Evolutionary conservation across 2,113 vertebrate species (phyloP).

Genomic region (Hystrix cristata): DNA sequence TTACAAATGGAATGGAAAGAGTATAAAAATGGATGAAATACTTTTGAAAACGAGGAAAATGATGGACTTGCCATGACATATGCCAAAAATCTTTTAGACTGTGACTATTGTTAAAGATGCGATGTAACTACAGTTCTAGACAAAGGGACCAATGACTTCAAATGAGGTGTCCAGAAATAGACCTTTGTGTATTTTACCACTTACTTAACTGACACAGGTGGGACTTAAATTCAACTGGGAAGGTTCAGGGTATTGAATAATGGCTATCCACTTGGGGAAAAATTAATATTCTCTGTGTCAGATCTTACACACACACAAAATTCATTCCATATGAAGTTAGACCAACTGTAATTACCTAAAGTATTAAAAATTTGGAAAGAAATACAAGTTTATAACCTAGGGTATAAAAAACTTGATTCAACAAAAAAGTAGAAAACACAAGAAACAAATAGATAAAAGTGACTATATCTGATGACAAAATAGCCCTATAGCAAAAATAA

Average conservation of each 20-base stretch:
- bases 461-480: neutral
- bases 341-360: neutral
- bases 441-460: neutral
- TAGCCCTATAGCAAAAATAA: neutral
- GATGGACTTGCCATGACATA: neutral
- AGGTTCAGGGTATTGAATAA: neutral
- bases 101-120: neutral
- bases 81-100: neutral
- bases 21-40: conserved; percentile 1
- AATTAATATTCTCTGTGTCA: neutral
- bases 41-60: neutral
- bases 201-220: neutral
- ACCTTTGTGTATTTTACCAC: neutral
- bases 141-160: neutral
- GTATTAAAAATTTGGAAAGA: neutral
- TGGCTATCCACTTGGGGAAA: neutral
- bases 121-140: neutral
- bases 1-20: neutral
- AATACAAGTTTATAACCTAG: conserved; percentile 16
- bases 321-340: neutral
- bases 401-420: conserved; percentile 1
- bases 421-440: neutral
- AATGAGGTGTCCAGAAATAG: neutral
- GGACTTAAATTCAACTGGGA: neutral
- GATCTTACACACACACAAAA: neutral